phyloP scores from a whole-genome alignment of 2,113 vertebrate genomes.

The Hyaena hyaena region DNA sequence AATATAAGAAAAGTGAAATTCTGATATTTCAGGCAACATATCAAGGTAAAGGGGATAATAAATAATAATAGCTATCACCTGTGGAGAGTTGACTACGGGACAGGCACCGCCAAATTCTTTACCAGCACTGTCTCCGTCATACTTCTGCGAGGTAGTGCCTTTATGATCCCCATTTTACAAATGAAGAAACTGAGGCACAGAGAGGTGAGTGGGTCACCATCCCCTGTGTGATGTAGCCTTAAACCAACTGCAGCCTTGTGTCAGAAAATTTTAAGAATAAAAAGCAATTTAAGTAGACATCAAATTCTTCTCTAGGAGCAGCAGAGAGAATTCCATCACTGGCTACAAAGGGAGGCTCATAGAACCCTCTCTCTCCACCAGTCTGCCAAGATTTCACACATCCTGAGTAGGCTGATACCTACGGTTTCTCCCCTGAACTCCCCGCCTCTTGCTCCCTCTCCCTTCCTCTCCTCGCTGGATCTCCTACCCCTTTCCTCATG shows the following conservation, averaged over 20 bases:
- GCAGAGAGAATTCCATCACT: neutral
- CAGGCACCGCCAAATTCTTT: neutral
- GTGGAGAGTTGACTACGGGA: neutral
- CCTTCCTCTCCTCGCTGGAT: neutral
- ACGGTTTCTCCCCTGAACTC: neutral
- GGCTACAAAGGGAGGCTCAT: neutral
- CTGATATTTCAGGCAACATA: neutral
- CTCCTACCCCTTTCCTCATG: neutral
- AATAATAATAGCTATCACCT: neutral
- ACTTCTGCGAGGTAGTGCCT: neutral
- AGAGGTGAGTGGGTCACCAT: neutral
- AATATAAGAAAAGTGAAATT: neutral
- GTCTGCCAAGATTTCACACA: neutral
- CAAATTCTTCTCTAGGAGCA: neutral
- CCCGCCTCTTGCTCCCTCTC: accelerated
- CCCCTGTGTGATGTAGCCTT: neutral
- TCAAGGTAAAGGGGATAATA: neutral
- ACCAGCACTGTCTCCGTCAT: neutral
- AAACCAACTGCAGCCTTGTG: neutral
- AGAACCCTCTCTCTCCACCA: neutral
- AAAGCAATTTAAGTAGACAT: neutral
- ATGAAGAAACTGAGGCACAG: neutral
- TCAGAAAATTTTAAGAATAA: neutral
- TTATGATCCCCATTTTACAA: neutral
- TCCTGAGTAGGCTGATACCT: neutral